A percentile compares a stretch with the other conserved stretches of the same genome.
phyloP scores from a whole-genome alignment of 2,113 vertebrate species.

The Synodontis membranacea region DNA sequence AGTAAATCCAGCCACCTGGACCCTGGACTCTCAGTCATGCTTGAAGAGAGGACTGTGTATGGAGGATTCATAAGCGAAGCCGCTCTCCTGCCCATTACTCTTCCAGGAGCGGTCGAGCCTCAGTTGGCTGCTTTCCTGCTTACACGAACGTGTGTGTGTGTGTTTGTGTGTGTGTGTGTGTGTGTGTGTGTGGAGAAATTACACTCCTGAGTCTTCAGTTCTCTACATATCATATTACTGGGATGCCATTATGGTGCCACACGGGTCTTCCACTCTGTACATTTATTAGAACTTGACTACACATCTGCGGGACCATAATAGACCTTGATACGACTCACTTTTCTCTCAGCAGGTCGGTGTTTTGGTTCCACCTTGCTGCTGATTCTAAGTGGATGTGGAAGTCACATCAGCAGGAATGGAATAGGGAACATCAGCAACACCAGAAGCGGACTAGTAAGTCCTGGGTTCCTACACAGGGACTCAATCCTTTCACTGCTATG shows the following conservation, averaged over 20 bases:
- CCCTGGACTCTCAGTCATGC: slow-evolving; percentile 51
- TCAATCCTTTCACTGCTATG: not conserved
- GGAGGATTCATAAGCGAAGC: slow-evolving; percentile 58
- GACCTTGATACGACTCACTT: slow-evolving; percentile 14
- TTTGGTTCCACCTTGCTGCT: not conserved
- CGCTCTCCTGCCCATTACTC: slow-evolving; percentile 62
- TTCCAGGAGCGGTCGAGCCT: slow-evolving; percentile 48
- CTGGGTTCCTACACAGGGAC: not conserved
- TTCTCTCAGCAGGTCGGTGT: not conserved
- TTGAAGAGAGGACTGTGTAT: slow-evolving; percentile 39
- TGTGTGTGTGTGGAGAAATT: slow-evolving; percentile 43
- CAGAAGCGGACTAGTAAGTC: not conserved
- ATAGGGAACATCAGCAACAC: not conserved
- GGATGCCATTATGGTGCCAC: slow-evolving; percentile 6
- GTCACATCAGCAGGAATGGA: not conserved
- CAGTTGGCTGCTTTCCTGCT: slow-evolving; percentile 54
- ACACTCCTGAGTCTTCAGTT: slow-evolving; percentile 41
- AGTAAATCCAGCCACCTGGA: slow-evolving; percentile 47
- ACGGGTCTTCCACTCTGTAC: slow-evolving; percentile 12
- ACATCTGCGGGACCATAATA: slow-evolving; percentile 23
- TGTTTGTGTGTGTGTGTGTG: slow-evolving; percentile 11
- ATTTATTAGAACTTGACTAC: slow-evolving; percentile 36
- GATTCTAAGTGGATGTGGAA: not conserved
- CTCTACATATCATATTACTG: slow-evolving; percentile 50
- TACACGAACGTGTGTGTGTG: slow-evolving; percentile 39